phyloP scores from a whole-genome alignment of 1,140 invertebrate genomes.

The Cydia pomonella region DNA sequence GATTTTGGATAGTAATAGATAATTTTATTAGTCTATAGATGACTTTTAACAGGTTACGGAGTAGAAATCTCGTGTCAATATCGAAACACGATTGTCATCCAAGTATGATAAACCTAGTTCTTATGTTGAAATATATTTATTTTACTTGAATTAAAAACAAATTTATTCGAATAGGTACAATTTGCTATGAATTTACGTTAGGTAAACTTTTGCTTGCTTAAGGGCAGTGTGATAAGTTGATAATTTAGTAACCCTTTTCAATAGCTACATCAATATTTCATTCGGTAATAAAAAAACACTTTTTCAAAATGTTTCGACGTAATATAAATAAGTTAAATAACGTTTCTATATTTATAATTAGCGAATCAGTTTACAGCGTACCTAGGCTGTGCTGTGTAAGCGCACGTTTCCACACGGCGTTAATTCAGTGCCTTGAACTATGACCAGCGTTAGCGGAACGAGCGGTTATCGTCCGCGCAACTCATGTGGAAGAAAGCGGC shows the following conservation, averaged over 20 bases:
- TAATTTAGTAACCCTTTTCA: too few relatives aligned
- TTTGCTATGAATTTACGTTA: background rate
- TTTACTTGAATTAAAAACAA: conserved; percentile 25
- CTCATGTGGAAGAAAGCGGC: conserved; percentile 66
- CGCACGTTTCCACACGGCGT: conserved; percentile 18
- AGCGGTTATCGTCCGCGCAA: conserved; percentile 61
- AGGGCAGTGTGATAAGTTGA: too few relatives aligned
- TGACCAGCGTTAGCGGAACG: conserved; percentile 41
- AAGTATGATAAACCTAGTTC: conserved; percentile 42
- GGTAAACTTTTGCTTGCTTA: background rate
- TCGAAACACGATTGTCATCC: conserved; percentile 48
- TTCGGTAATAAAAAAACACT: too few relatives aligned
- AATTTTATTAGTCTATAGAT: conserved; percentile 77
- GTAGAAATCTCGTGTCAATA: conserved; percentile 52
- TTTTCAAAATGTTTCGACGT: too few relatives aligned
- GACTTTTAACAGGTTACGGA: conserved; percentile 66
- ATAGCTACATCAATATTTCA: too few relatives aligned
- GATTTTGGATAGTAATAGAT: conserved; percentile 77
- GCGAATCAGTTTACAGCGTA: background rate
- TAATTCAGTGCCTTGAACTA: conserved; percentile 47
- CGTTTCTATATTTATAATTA: background rate
- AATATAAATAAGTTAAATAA: too few relatives aligned
- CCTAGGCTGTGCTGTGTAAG: background rate
- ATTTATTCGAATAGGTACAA: background rate
- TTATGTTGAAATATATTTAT: conserved; percentile 34